Conservation (phyloP, 2,888 invertebrate genomes). For the Stomorhina lunata region DNA sequence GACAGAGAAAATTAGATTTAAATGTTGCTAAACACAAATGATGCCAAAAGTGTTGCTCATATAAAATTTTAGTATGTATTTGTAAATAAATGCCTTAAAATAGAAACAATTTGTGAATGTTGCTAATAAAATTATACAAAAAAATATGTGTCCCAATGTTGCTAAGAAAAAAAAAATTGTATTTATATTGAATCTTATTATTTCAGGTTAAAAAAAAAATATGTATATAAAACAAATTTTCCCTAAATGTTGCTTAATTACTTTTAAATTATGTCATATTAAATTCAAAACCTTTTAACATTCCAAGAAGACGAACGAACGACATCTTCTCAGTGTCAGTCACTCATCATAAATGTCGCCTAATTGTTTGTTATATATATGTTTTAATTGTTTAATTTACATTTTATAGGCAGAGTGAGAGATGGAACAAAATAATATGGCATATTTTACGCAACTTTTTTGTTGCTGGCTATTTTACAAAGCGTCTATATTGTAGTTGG, state of each 20-base stretch:
- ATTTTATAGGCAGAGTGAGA: slow-evolving; percentile 6
- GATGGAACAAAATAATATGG: background rate
- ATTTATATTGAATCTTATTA: background rate
- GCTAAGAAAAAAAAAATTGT: background rate
- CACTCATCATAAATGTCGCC: slow-evolving; percentile 1
- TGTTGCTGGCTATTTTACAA: too few species aligned
- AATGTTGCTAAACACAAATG: too few species aligned
- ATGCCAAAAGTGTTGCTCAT: too few species aligned
- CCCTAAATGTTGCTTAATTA: too few species aligned
- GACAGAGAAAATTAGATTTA: too few species aligned
- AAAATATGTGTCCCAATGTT: background rate
- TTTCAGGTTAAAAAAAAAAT: background rate
- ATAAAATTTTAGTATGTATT: too few species aligned
- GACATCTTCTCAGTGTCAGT: slow-evolving; percentile 23
- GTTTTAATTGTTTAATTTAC: slow-evolving; percentile 37
- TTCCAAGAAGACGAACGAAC: too few species aligned
- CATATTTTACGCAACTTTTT: slow-evolving; percentile 15
- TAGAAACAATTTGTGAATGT: too few species aligned
- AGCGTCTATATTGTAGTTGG: too few species aligned
- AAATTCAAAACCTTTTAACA: background rate
- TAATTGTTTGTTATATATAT: slow-evolving; percentile 13
- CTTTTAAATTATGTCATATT: too few species aligned
- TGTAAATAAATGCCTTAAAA: too few species aligned
- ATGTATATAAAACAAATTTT: too few species aligned
- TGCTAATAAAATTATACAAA: background rate